Evolutionary conservation across 2,113 vertebrate genomes (phyloP).

Genomic region (Origma solitaria): DNA sequence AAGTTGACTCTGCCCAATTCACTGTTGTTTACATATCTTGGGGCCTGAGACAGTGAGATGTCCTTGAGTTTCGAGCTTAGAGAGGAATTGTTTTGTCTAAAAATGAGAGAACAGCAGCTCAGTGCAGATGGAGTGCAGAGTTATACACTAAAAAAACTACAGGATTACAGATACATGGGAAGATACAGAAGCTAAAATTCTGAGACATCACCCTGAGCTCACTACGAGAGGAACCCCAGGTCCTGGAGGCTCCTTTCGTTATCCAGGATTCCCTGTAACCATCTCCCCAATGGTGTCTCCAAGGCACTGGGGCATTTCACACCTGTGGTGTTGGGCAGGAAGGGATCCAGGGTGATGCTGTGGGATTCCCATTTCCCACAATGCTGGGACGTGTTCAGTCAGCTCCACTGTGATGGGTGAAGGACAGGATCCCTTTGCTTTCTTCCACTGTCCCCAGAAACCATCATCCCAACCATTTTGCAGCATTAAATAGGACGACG

Average conservation of each 20-base stretch:
- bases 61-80: too few relatives aligned
- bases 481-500: neutral
- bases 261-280: neutral
- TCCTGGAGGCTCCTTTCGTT: neutral
- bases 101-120: too few relatives aligned
- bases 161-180: too few relatives aligned
- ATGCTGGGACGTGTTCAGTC: neutral
- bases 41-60: too few relatives aligned
- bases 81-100: too few relatives aligned
- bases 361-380: neutral
- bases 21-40: too few relatives aligned
- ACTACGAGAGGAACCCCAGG: neutral
- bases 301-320: neutral
- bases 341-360: neutral
- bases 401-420: neutral
- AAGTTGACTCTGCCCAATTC: too few relatives aligned
- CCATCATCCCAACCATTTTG: neutral
- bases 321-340: neutral
- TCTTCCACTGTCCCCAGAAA: neutral
- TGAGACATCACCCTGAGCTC: too few relatives aligned
- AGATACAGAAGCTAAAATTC: too few relatives aligned
- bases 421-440: neutral
- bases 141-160: too few relatives aligned
- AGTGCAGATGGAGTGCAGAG: too few relatives aligned
- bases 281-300: neutral